These are phyloP conservation scores for Thymelicus acteon DNA, from an alignment of 2,888 invertebrate species.

Conservation along the genomic window DNA sequence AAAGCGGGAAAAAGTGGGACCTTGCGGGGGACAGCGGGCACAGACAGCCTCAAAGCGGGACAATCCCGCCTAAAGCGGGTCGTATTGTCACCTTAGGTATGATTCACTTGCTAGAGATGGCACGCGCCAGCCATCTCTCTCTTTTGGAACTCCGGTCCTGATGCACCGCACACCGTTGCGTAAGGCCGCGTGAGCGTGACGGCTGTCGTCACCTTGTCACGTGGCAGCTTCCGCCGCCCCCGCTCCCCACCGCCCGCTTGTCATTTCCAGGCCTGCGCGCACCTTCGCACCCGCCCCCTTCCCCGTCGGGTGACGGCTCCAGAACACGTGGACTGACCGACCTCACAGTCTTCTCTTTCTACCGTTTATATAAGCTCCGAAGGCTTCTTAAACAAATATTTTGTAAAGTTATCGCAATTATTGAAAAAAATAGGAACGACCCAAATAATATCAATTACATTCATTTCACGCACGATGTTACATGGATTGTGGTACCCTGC, in stretches of 20 bases:
- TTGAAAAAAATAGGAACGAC: too few species aligned
- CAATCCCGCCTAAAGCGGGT: too few species aligned
- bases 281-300: background rate
- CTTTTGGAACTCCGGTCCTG: background rate
- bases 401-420: too few species aligned
- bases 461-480: too few species aligned
- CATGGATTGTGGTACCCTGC: too few species aligned
- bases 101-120: too few species aligned
- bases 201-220: conserved; percentile 6
- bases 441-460: too few species aligned
- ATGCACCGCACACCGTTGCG: conserved; percentile 9
- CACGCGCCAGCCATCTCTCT: background rate
- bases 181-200: conserved; percentile 3
- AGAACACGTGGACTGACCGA: background rate
- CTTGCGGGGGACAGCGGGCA: too few species aligned
- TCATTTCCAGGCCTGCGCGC: background rate
- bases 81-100: too few species aligned
- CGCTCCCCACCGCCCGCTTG: background rate
- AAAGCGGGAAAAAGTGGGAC: too few species aligned
- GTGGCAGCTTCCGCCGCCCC: too few species aligned
- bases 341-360: background rate
- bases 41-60: too few species aligned
- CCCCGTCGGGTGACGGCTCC: background rate
- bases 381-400: background rate
- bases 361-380: background rate